These are phyloP conservation scores for Rhinichthys osculus DNA, from an alignment of 2,797 vertebrate species.

Conservation along the genomic window DNA sequence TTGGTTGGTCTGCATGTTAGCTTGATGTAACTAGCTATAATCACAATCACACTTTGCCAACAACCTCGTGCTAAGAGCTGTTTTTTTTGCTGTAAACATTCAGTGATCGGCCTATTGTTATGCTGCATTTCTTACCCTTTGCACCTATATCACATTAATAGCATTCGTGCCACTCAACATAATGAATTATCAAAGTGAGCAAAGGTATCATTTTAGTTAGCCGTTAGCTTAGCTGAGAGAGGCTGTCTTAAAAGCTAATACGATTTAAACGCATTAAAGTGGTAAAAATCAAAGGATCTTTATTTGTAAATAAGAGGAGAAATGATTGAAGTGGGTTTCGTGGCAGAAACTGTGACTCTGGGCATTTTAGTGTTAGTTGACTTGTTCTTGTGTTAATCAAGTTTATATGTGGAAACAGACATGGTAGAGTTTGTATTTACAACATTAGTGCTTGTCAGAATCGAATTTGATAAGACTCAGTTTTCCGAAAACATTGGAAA, in stretches of 20 bases:
- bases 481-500: neutral
- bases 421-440: constrained; percentile 47
- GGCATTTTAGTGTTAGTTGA: neutral
- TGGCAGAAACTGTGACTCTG: neutral
- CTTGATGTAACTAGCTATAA: constrained; percentile 28
- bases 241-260: neutral
- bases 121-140: constrained; percentile 22
- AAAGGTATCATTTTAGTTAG: constrained; percentile 23
- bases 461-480: neutral
- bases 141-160: neutral
- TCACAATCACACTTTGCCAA: constrained; percentile 32
- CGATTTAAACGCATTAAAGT: constrained; percentile 2
- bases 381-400: constrained; percentile 10
- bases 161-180: neutral
- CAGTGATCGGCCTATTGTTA: constrained; percentile 18
- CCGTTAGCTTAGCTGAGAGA: constrained; percentile 32
- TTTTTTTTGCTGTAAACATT: constrained; percentile 56
- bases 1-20: constrained; percentile 39
- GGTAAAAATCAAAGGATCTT: neutral
- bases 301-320: neutral
- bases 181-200: neutral
- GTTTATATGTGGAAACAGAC: constrained; percentile 26
- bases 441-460: constrained; percentile 30
- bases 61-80: constrained; percentile 57
- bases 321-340: neutral